Conservation (phyloP, 2,797 vertebrate species). For the Melanotaenia parkinsoni region DNA sequence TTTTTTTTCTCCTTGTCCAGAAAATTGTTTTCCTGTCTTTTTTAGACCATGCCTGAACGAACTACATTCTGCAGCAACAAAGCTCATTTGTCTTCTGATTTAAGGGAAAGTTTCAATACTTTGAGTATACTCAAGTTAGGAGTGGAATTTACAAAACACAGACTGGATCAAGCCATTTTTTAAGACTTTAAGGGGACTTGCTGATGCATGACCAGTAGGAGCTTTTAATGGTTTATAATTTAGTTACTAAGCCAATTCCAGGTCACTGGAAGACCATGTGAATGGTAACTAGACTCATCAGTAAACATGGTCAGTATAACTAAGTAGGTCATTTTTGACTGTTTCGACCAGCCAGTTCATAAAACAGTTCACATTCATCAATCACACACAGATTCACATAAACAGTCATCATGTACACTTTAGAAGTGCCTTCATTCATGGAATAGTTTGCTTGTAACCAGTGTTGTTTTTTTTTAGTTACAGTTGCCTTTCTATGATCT, state of each 20-base stretch:
- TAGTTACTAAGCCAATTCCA: background rate
- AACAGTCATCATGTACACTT: background rate
- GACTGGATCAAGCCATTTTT: background rate
- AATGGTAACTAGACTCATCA: background rate
- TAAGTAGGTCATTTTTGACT: background rate
- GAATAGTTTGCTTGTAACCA: background rate
- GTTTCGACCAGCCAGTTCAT: background rate
- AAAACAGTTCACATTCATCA: background rate
- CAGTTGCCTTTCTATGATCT: background rate
- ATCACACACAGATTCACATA: background rate
- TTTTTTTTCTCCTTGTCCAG: background rate
- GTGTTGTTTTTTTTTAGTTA: background rate
- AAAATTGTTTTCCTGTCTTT: constrained; percentile 7
- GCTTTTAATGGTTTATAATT: background rate
- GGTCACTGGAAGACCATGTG: background rate
- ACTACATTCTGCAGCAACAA: constrained; percentile 4
- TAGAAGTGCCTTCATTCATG: background rate
- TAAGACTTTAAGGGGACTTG: background rate
- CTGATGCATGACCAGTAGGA: background rate
- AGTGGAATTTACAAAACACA: background rate
- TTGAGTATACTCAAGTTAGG: background rate
- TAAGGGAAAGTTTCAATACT: background rate
- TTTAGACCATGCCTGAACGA: constrained; percentile 1
- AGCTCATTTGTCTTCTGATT: background rate
- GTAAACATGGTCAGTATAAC: background rate